Percentiles rank a stretch among this genome's conserved stretches.
Evolutionary conservation across 2,888 invertebrate species (phyloP).

Genomic region (Stictocephala bisonia): DNA sequence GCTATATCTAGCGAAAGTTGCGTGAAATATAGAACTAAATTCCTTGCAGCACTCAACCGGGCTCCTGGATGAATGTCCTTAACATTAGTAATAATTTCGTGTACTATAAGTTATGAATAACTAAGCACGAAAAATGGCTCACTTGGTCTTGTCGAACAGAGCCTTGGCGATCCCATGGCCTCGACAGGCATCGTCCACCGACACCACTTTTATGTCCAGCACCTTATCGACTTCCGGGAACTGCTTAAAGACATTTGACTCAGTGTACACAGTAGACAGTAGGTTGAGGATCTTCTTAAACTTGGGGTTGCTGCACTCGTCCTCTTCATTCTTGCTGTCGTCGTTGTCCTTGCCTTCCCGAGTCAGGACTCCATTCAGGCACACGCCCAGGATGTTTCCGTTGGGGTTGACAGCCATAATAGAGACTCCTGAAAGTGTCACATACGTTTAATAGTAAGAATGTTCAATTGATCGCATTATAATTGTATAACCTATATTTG

Average conservation of each 20-base stretch:
- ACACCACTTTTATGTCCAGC: conserved; percentile 74
- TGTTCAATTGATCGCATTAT: neutral
- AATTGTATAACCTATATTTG: neutral
- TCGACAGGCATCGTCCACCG: conserved; percentile 74
- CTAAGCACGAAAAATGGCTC: conserved; percentile 61
- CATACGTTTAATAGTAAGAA: neutral
- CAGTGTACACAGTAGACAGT: conserved; percentile 69
- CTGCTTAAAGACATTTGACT: conserved; percentile 69
- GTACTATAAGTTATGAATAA: conserved; percentile 27
- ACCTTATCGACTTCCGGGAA: conserved; percentile 69
- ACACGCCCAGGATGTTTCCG: conserved; percentile 71
- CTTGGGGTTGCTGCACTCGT: conserved; percentile 70
- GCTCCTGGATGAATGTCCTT: too few species aligned
- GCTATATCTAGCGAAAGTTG: too few species aligned
- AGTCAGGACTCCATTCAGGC: conserved; percentile 67
- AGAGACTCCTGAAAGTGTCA: conserved; percentile 65
- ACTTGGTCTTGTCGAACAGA: conserved; percentile 73
- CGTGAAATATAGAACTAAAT: too few species aligned
- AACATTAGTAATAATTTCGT: conserved; percentile 42
- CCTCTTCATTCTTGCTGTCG: conserved; percentile 66
- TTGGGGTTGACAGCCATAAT: conserved; percentile 72
- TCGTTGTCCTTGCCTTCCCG: conserved; percentile 54
- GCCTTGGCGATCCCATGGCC: conserved; percentile 75
- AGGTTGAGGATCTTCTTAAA: conserved; percentile 75
- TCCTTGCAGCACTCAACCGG: too few species aligned